phyloP scores from a whole-genome alignment of 2,888 invertebrate genomes.

The Linyphia triangularis region DNA sequence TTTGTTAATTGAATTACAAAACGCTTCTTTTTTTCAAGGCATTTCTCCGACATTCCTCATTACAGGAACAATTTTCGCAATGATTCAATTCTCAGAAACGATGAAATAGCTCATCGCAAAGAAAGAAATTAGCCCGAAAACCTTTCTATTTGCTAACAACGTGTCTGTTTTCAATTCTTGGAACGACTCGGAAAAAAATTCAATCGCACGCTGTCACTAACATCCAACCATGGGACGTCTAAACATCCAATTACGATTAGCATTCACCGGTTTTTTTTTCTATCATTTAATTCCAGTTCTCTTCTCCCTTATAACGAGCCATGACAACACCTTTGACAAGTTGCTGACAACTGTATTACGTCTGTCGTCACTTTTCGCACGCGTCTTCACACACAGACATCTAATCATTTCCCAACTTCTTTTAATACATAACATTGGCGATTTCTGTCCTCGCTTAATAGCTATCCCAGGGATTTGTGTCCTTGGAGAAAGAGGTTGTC shows the following conservation, averaged over 20 bases:
- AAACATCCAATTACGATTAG: constrained; percentile 66
- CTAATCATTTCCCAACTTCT: constrained; percentile 20
- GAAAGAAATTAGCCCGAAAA: neutral
- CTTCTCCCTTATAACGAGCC: constrained; percentile 53
- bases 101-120: neutral
- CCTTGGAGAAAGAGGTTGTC: neutral
- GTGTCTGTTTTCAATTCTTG: neutral
- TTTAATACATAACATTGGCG: neutral
- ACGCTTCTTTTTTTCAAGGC: too few relatives aligned
- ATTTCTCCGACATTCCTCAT: too few relatives aligned
- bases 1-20: too few relatives aligned
- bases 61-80: constrained; percentile 3
- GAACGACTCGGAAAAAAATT: neutral
- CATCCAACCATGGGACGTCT: constrained; percentile 16
- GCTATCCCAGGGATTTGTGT: neutral
- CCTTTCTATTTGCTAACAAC: neutral
- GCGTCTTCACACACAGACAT: constrained; percentile 36
- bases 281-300: constrained; percentile 66
- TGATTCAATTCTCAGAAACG: neutral
- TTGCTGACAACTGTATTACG: constrained; percentile 72
- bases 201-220: constrained; percentile 3
- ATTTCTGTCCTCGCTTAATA: neutral
- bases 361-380: constrained; percentile 62
- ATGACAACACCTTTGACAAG: constrained; percentile 70
- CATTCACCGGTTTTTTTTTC: neutral